Evolutionary conservation across 1,140 invertebrate species (phyloP).

Genomic region (Calosoma granatense): DNA sequence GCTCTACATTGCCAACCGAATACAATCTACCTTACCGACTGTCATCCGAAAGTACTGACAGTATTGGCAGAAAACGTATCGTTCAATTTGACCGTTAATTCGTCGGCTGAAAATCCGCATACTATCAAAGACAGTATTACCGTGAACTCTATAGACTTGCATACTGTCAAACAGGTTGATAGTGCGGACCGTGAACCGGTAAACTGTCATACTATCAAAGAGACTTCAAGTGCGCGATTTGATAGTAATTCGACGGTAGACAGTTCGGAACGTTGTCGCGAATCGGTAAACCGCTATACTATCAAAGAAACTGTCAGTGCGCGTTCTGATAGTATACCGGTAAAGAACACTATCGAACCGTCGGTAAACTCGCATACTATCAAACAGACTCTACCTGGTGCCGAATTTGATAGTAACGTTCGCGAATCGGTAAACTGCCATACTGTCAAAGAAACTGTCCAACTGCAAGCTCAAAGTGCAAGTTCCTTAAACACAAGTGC

Average conservation of each 20-base stretch:
- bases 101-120: conserved; percentile 2
- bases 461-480: neutral
- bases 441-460: neutral
- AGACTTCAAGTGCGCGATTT: neutral
- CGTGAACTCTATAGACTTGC: neutral
- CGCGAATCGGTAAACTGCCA: neutral
- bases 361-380: neutral
- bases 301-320: neutral
- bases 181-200: neutral
- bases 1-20: conserved; percentile 36
- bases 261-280: neutral
- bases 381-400: neutral
- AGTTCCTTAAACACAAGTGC: neutral
- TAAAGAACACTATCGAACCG: neutral
- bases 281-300: neutral
- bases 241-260: neutral
- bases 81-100: conserved; percentile 28
- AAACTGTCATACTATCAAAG: neutral
- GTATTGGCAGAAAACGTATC: conserved; percentile 37
- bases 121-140: neutral
- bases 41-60: conserved; percentile 39
- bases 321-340: neutral
- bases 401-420: neutral
- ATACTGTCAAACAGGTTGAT: neutral
- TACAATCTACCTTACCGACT: conserved; percentile 42